phyloP scores from a whole-genome alignment of 2,797 vertebrate species.

The Gila robusta region DNA sequence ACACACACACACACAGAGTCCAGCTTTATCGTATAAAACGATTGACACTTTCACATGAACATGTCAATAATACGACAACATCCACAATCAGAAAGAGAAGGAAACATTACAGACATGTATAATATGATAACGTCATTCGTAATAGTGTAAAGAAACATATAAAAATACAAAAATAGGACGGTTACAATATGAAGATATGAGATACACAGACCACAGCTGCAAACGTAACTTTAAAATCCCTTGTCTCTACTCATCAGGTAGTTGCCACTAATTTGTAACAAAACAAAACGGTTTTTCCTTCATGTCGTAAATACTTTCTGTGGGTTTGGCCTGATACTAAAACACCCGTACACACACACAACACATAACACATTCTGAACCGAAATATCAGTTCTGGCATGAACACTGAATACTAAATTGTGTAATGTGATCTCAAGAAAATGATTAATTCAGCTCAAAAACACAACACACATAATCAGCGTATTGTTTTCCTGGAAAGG shows the following conservation, averaged over 20 bases:
- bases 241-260: slow-evolving; percentile 67
- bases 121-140: slow-evolving; percentile 74
- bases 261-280: slow-evolving; percentile 63
- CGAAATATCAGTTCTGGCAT: slow-evolving; percentile 57
- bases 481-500: background rate
- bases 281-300: slow-evolving; percentile 53
- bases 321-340: slow-evolving; percentile 58
- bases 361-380: slow-evolving; percentile 59
- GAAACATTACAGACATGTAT: slow-evolving; percentile 74
- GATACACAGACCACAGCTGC: slow-evolving; percentile 74
- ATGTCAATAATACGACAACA: slow-evolving; percentile 66
- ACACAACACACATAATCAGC: background rate
- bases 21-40: slow-evolving; percentile 62
- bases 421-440: slow-evolving; percentile 25
- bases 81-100: slow-evolving; percentile 69
- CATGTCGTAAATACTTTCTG: slow-evolving; percentile 53
- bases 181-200: slow-evolving; percentile 80
- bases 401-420: slow-evolving; percentile 30
- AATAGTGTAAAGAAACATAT: slow-evolving; percentile 74
- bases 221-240: slow-evolving; percentile 73
- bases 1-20: slow-evolving; percentile 59
- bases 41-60: slow-evolving; percentile 56
- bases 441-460: background rate
- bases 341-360: slow-evolving; percentile 60
- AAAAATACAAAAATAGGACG: slow-evolving; percentile 81